These are phyloP conservation scores for Liolophura sinensis DNA, from an alignment of 1,140 invertebrate species.

Conservation along the genomic window DNA sequence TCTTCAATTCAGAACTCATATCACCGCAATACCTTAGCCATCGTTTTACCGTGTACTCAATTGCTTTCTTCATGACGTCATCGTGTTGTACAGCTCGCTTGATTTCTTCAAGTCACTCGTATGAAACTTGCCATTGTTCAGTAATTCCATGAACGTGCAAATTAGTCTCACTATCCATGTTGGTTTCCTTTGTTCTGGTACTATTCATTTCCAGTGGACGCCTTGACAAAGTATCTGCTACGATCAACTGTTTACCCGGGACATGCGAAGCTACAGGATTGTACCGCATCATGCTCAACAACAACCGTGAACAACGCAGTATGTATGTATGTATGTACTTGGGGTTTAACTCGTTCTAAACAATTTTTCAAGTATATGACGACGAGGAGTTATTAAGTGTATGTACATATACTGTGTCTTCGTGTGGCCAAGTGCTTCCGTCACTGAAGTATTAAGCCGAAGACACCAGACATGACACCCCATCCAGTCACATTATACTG, in stretches of 20 bases:
- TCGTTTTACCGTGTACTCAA: conserved; percentile 7
- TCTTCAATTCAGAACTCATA: too few species aligned
- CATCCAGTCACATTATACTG: too few species aligned
- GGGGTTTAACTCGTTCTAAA: too few species aligned
- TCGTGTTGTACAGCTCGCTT: neutral
- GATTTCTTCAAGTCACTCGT: neutral
- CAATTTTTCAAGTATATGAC: too few species aligned
- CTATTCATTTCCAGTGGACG: neutral
- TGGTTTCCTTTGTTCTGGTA: too few species aligned
- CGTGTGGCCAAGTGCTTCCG: too few species aligned
- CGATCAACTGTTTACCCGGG: conserved; percentile 22
- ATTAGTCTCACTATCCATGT: neutral
- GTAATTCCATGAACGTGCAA: neutral
- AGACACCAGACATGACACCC: too few species aligned
- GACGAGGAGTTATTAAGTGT: too few species aligned
- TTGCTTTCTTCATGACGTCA: neutral
- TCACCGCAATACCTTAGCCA: too few species aligned
- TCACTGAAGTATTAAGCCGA: too few species aligned
- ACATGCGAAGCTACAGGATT: conserved; percentile 11
- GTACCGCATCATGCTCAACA: conserved; percentile 22
- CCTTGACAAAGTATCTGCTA: conserved; percentile 23
- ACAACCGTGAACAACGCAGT: conserved; percentile 19
- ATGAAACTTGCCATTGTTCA: neutral
- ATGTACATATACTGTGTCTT: too few species aligned
- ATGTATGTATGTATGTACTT: conserved; percentile 18